These are phyloP conservation scores for Therioaphis trifolii DNA, from an alignment of 2,888 invertebrate species.

Conservation along the genomic window DNA sequence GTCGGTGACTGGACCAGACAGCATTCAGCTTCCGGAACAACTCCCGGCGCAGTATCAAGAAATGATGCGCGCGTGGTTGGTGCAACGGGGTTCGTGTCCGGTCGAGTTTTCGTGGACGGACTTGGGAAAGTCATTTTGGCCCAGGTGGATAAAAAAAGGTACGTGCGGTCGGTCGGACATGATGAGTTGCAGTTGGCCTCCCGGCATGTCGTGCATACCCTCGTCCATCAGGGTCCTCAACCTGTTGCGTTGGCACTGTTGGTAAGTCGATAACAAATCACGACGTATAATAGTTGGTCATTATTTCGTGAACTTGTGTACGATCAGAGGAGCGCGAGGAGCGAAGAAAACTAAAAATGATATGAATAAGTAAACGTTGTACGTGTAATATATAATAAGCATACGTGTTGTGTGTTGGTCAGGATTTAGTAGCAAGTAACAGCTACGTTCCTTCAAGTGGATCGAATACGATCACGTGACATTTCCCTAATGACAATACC, in stretches of 20 bases:
- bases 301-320: too few relatives aligned
- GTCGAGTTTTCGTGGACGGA: conserved; percentile 71
- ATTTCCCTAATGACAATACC: too few relatives aligned
- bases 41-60: conserved; percentile 66
- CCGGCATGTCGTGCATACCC: conserved; percentile 71
- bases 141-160: conserved; percentile 68
- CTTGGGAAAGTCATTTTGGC: conserved; percentile 71
- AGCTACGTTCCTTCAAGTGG: too few relatives aligned
- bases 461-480: too few relatives aligned
- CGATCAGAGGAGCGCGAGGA: too few relatives aligned
- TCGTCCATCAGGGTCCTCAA: conserved; percentile 69
- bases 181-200: conserved; percentile 71
- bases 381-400: too few relatives aligned
- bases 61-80: conserved; percentile 67
- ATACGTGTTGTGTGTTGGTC: too few relatives aligned
- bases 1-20: conserved; percentile 43
- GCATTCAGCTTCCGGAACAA: conserved; percentile 65
- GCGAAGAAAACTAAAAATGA: neutral
- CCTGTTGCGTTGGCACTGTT: conserved; percentile 71
- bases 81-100: conserved; percentile 69
- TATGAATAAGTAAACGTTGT: too few relatives aligned
- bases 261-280: conserved; percentile 65
- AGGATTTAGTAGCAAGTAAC: too few relatives aligned
- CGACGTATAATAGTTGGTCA: too few relatives aligned
- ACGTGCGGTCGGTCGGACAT: conserved; percentile 62